phyloP scores from a whole-genome alignment of 2,888 invertebrate genomes.

The Volucella inflata region DNA sequence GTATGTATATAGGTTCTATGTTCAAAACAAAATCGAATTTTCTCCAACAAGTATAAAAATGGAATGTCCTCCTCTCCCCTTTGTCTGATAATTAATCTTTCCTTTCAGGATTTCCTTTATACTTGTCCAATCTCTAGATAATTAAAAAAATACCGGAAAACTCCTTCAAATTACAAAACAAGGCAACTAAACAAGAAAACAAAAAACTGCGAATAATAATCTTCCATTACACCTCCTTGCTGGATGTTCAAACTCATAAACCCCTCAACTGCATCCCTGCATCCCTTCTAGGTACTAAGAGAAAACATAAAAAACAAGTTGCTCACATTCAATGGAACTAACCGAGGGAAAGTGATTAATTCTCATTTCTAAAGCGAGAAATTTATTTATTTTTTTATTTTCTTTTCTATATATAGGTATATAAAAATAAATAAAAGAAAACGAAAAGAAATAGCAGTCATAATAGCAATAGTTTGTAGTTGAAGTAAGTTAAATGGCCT shows the following conservation, averaged over 20 bases:
- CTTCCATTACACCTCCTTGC: slow-evolving; percentile 56
- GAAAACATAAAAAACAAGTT: slow-evolving; percentile 31
- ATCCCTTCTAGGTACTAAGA: slow-evolving; percentile 39
- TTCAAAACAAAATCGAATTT: too few relatives aligned
- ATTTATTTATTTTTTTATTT: too few relatives aligned
- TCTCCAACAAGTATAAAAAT: too few relatives aligned
- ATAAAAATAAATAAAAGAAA: not conserved
- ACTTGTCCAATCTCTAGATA: not conserved
- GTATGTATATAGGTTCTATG: too few relatives aligned
- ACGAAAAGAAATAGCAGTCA: slow-evolving; percentile 51
- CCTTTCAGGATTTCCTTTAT: too few relatives aligned
- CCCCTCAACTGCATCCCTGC: slow-evolving; percentile 12
- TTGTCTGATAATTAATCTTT: too few relatives aligned
- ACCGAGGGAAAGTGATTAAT: slow-evolving; percentile 70
- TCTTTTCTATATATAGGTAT: too few relatives aligned
- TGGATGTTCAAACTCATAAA: slow-evolving; percentile 41
- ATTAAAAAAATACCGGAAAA: slow-evolving; percentile 1
- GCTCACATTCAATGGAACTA: slow-evolving; percentile 65
- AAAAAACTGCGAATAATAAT: slow-evolving; percentile 23
- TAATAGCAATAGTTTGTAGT: slow-evolving; percentile 59
- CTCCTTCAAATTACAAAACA: too few relatives aligned
- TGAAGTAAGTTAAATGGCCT: slow-evolving; percentile 28
- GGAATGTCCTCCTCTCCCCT: too few relatives aligned
- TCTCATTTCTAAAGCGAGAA: slow-evolving; percentile 65
- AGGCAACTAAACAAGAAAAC: too few relatives aligned